A percentile compares a stretch with the other conserved stretches of the same genome.
Evolutionary conservation across 2,888 invertebrate species (phyloP).

Genomic region (Mantis religiosa): DNA sequence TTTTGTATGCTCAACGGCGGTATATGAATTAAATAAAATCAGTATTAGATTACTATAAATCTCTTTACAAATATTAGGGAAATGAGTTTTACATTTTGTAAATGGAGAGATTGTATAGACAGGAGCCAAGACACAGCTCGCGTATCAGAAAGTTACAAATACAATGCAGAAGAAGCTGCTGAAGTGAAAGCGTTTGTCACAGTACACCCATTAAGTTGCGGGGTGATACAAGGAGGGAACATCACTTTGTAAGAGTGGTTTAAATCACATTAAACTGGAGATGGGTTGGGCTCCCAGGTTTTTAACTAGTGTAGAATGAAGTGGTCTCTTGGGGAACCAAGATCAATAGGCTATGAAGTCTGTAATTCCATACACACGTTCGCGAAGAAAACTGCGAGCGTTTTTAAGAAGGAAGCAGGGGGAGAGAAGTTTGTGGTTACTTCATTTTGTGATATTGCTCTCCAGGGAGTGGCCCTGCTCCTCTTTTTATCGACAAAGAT

Average conservation of each 20-base stretch:
- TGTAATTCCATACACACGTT: constrained; percentile 21
- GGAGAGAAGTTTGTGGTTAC: background rate
- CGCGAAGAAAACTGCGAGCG: background rate
- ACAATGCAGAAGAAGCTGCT: background rate
- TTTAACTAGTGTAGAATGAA: constrained; percentile 22
- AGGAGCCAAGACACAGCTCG: background rate
- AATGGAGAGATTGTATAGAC: background rate
- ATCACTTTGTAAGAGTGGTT: background rate
- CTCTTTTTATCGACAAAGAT: background rate
- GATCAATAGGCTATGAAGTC: constrained; percentile 26
- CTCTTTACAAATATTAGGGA: no score
- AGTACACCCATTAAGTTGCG: background rate
- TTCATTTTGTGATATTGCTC: constrained; percentile 1
- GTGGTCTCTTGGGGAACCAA: constrained; percentile 15
- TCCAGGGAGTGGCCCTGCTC: background rate
- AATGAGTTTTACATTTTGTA: no score
- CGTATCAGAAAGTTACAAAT: background rate
- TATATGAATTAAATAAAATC: no score
- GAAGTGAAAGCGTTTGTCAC: background rate
- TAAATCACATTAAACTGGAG: background rate
- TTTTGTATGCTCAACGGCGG: no score
- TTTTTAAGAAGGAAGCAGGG: background rate
- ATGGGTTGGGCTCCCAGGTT: background rate
- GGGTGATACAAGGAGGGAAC: background rate
- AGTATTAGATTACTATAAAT: no score